Base-by-base conservation (phyloP, 2,113 vertebrate species). In the Cettia cetti region DNA sequence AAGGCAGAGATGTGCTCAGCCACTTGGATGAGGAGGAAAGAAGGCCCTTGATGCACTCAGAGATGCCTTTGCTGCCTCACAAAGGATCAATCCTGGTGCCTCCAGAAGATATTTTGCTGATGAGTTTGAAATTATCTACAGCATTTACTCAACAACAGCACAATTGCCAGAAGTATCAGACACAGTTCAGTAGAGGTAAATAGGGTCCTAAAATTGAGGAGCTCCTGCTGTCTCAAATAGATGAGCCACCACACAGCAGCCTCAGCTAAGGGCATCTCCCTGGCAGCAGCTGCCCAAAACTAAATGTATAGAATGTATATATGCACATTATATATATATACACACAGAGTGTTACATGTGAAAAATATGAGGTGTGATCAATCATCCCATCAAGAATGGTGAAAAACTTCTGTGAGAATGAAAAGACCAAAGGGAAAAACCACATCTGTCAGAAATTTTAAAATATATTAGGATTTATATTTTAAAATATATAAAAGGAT, bases 321-420 rank as follows among this genome's bases (percentile, higher is more conserved):
- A 14, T 49, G 10, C 13, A 40, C 2, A 1, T 50, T 40, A n/a
- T 37, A 60, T 40, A 60, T 40, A 40, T 16, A 28, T 6, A 17
- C 6, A 83, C 2, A 47, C 7, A 40, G 6, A 30, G 13, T 15
- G 19, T 37, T 63, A n/a, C 11, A 23, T 0, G 0, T 20, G 52
- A 45, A 45, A 45, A 45, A 45, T 27, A 37, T 79, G 49, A 76
- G 23, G 4, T n/a, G 33, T 56, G 44, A 57, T n/a, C 63, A 64
- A n/a, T 3, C 21, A 44, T 21, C 27, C 30, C 26, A 63, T 59
- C 10, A n/a, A 59, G 26, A 72, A 64, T 22, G 16, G 18, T 10
- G 20, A 26, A 93, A 56, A 89, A 63, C 3, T 33, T 8, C 44
- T 17, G 18, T n/a, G 42, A 78, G 52, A 85, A 86, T n/a, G 35